Base-by-base conservation (phyloP, 2,797 vertebrate species). In the Tamandua tetradactyla region DNA sequence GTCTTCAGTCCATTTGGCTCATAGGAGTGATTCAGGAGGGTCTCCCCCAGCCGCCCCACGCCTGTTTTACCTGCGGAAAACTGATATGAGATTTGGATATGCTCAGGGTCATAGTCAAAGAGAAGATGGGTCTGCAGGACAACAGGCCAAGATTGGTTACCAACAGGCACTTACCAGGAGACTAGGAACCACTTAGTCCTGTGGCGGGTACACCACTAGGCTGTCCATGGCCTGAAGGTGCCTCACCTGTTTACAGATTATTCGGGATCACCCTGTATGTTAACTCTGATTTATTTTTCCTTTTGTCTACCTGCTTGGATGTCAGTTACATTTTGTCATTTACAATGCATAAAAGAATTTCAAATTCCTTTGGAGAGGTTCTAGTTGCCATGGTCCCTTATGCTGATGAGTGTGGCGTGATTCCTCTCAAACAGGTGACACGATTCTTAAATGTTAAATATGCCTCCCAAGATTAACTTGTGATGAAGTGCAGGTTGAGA, bases 401-500 rank as follows among this genome's bases (percentile, higher is more conserved):
- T 27, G 47, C 62, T 35, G 18, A 8, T 89, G 44, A 37, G 87
- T 12, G 55, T 42, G 47, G 93, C 44, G 44, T 91, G 72, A 75
- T 14, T 25, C 18, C 59, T 69, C 30, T 20, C 57, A 20, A 69
- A 35, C 30, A 57, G 44, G 25, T 47, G 35, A 35, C 62, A 17
- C 1, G 3, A 88, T 92, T 88, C 87, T 87, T 80, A 68, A 61
- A 96, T 93, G 92, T 93, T 44, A 89, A 74, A 80, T 13, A 49
- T 12, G 44, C 59, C 40, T 94, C 30, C 49, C 40, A 42, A 62
- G 83, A 79, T 82, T 57, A 78, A 55, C 71, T 23, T 80, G 82
- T 62, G 93, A 17, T 85, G 57, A 69, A 49, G n/a, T 88, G 95
- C 94, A 96, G 82, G 91, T 61, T 83, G 94, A 74, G 40, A 86